Base-by-base conservation (phyloP, 2,888 invertebrate genomes). In the Philereme vetulata region DNA sequence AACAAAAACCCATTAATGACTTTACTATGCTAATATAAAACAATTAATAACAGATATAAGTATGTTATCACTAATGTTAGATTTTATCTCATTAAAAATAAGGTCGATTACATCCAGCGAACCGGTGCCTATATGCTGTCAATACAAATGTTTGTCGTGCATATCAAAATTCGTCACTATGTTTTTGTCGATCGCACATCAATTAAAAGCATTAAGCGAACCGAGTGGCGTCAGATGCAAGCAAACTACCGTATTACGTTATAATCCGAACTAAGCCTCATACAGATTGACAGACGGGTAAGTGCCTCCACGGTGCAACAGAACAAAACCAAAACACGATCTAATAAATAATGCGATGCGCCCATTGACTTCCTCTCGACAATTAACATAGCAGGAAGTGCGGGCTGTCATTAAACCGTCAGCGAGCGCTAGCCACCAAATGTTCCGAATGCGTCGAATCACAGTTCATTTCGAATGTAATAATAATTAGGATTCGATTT, bases 201-300 rank as follows among this genome's bases (percentile, higher is more conserved):
- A 88, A 88, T 89, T 87, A 88, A 88, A 82, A 76, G 77, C 78
- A 81, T 87, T 87, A 84, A 82, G 87, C 81, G 86, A 86, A 71
- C 80, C 80, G 84, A 87, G 84, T 80, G 84, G 83, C 83, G 82
- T 77, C 78, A 79, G 82, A 79, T 81, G 82, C 83, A 79, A 78
- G 77, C 81, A 82, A 80, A 90, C 91, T 91, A 90, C 91, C 85
- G 91, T 90, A 84, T 90, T 91, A 91, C 90, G 90, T 90, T 90
- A 79, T 90, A 89, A 90, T 89, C 88, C 84, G 83, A 77, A 77
- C 78, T 88, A 86, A 89, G 83, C 85, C 77, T 67, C 80, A 63
- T 67, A 66, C 72, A 73, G 84, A 88, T 82, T 89, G 91, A 90
- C 91, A 90, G 86, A 74, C 84, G 79, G 74, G 82, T 88, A 89